Conservation (phyloP, 2,113 vertebrate species). For the Dendrocopos noguchii region DNA sequence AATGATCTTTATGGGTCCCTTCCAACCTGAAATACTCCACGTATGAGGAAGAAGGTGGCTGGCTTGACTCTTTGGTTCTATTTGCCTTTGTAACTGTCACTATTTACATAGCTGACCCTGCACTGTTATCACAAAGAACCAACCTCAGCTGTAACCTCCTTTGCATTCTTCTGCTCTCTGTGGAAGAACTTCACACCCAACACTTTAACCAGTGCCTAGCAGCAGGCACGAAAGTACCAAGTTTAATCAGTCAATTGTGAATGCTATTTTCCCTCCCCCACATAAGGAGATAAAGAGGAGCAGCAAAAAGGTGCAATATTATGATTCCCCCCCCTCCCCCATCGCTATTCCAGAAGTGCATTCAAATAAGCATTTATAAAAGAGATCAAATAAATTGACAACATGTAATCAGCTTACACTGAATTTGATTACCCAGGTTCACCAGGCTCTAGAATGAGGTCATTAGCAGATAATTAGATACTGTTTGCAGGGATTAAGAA, state of each 20-base stretch:
- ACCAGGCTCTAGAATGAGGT: neutral
- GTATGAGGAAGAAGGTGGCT: neutral
- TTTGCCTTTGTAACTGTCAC: neutral
- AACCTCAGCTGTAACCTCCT: neutral
- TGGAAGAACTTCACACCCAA: neutral
- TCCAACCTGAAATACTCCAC: too few species aligned
- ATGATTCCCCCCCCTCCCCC: neutral
- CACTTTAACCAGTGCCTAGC: neutral
- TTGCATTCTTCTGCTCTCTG: neutral
- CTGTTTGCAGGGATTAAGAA: neutral
- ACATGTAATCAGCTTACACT: neutral
- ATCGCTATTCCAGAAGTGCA: neutral
- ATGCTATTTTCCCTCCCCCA: neutral
- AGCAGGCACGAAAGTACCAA: neutral
- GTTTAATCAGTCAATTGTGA: neutral
- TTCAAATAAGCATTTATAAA: neutral
- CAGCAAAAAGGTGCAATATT: neutral
- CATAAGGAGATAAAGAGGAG: neutral
- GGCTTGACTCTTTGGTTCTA: neutral
- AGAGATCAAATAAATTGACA: neutral
- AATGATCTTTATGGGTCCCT: too few species aligned
- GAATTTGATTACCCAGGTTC: neutral
- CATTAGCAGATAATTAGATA: neutral
- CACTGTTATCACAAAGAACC: neutral
- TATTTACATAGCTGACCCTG: neutral